Percentiles rank a stretch among this genome's conserved stretches.
Conservation (phyloP, 2,113 vertebrate species). For the Boleophthalmus pectinirostris region DNA sequence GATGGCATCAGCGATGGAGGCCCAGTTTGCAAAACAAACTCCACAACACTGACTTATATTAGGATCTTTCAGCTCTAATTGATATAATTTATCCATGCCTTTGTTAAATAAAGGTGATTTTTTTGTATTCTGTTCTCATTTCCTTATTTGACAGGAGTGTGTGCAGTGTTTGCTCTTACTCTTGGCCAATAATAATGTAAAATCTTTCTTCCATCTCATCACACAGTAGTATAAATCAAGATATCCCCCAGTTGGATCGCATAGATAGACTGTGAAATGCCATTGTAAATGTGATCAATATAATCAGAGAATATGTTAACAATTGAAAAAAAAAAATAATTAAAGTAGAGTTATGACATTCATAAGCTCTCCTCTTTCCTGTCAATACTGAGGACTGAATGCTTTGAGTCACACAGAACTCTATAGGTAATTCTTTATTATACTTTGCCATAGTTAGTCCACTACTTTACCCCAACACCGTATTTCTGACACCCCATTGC, state of each 20-base stretch:
- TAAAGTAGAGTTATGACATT: neutral
- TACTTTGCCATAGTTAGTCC: neutral
- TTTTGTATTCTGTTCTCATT: neutral
- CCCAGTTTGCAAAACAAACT: neutral
- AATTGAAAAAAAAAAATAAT: neutral
- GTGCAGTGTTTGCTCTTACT: neutral
- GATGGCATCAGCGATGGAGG: neutral
- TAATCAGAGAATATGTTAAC: no score
- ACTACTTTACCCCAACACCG: neutral
- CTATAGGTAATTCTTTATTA: neutral
- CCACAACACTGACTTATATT: neutral
- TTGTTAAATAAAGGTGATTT: conserved; percentile 1
- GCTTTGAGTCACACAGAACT: neutral
- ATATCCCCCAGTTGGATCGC: neutral
- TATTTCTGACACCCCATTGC: conserved; percentile 5
- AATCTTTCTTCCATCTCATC: neutral
- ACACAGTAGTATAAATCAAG: neutral
- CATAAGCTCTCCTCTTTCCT: neutral
- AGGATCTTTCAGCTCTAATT: neutral
- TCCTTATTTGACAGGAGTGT: neutral
- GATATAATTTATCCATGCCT: neutral
- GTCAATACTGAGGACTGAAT: neutral
- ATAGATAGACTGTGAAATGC: no score
- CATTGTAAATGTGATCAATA: no score
- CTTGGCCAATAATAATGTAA: no score